Base-by-base conservation (phyloP, 2,888 invertebrate genomes). In the Drosophila meridiana region DNA sequence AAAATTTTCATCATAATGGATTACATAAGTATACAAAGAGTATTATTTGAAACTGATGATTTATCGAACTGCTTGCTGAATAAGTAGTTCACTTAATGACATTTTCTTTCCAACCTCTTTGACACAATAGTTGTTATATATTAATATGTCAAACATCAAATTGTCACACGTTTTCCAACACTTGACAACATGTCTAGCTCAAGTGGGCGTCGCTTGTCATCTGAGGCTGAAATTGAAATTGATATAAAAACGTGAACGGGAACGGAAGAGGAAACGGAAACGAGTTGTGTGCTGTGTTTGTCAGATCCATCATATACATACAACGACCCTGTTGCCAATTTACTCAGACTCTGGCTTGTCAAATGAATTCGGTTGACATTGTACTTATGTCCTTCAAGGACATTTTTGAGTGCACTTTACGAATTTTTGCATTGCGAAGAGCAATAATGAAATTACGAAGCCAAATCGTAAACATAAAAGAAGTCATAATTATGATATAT, bases 121-220 rank as follows among this genome's bases (percentile, higher is more conserved):
- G 8, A 3, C 14, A 60, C 40, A 60, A 57, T 34, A 50, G 34
- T 14, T 48, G 30, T 30, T 7, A 14, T 30, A 48, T 30, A 48
- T n/a, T 11, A 34, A 32, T 32, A n/a, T 42, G 50, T 73, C 60
- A 58, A 38, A 57, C 58, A 59, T 20, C 48, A 40, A 57, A 40
- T 20, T 52, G 11, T 13, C 20, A 28, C n/a, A 45, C 50, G 63
- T 55, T 76, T 72, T 62, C 32, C 70, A 83, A 68, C 75, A 78
- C 77, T 87, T 58, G 64, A 68, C 65, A 63, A 73, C 68, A 34
- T 52, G 32, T 1, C 50, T 34, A 34, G 50, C 20, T 52, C 30
- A 28, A 36, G 26, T 36, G 36, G 38, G 74, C 64, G 72, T 69
- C 45, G 69, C 67, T 60, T 76, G 50, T 48, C 50, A 66, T 74